A percentile compares a stretch with the other conserved stretches of the same genome.
These are phyloP conservation scores for Urosaurus nigricauda DNA, from an alignment of 2,797 vertebrate species.

Conservation along the genomic window DNA sequence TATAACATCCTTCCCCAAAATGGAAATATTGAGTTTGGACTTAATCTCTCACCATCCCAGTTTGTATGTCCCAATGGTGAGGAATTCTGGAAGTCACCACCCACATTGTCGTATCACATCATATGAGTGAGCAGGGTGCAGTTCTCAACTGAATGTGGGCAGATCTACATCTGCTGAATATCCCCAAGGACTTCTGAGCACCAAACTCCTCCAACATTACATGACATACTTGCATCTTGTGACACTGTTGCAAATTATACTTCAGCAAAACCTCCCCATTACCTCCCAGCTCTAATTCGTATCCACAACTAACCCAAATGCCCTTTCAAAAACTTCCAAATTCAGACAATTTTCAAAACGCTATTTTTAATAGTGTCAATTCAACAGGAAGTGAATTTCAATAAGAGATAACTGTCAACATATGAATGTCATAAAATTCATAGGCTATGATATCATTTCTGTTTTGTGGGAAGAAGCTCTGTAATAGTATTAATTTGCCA, in stretches of 20 bases:
- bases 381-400: slow-evolving; percentile 52
- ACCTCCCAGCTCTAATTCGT: not conserved
- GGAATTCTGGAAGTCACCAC: not conserved
- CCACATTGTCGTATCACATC: not conserved
- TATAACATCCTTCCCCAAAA: not conserved
- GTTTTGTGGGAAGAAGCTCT: slow-evolving; percentile 59
- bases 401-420: slow-evolving; percentile 60
- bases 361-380: slow-evolving; percentile 66
- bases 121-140: not conserved
- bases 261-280: not conserved
- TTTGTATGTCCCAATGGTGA: not conserved
- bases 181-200: not conserved
- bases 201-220: not conserved
- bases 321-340: not conserved
- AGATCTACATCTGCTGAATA: not conserved
- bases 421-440: slow-evolving; percentile 46
- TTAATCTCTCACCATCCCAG: not conserved
- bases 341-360: slow-evolving; percentile 7
- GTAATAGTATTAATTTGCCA: slow-evolving; percentile 64
- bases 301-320: not conserved
- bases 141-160: not conserved
- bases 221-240: not conserved
- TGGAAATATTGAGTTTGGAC: not conserved
- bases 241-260: not conserved
- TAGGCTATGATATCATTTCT: slow-evolving; percentile 51